Conservation (phyloP, 2,797 vertebrate species). For the Lagodon rhomboides region DNA sequence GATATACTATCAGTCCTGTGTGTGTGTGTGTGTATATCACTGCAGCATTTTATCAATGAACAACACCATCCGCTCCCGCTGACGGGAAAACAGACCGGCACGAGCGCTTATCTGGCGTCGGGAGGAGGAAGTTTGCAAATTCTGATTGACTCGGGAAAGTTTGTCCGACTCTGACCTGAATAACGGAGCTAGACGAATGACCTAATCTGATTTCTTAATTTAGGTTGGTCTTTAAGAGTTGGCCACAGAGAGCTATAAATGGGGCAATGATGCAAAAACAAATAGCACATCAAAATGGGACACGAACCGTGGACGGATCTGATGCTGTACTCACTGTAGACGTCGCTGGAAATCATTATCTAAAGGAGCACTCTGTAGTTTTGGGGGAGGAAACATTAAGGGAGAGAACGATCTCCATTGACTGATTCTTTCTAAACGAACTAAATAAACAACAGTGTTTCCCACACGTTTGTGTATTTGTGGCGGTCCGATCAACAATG, state of each 20-base stretch:
- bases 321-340: constrained; percentile 8
- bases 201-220: constrained; percentile 67
- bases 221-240: constrained; percentile 50
- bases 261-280: constrained; percentile 55
- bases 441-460: no score
- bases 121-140: neutral
- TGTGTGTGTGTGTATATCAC: constrained; percentile 15
- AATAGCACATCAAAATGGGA: constrained; percentile 58
- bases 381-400: no score
- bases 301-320: constrained; percentile 40
- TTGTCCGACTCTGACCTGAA: constrained; percentile 45
- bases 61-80: neutral
- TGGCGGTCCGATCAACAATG: no score
- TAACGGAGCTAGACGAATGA: constrained; percentile 25
- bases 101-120: neutral
- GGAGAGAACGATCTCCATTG: no score
- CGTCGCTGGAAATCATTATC: neutral
- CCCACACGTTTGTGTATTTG: no score
- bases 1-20: constrained; percentile 16
- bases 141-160: neutral
- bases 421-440: no score
- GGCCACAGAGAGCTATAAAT: constrained; percentile 45
- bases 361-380: neutral
- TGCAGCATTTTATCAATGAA: constrained; percentile 46
- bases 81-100: constrained; percentile 6